These are phyloP conservation scores for mouse (Mus musculus) DNA, from an alignment of 2,113 vertebrate genomes.

Conservation along the genomic window DNA sequence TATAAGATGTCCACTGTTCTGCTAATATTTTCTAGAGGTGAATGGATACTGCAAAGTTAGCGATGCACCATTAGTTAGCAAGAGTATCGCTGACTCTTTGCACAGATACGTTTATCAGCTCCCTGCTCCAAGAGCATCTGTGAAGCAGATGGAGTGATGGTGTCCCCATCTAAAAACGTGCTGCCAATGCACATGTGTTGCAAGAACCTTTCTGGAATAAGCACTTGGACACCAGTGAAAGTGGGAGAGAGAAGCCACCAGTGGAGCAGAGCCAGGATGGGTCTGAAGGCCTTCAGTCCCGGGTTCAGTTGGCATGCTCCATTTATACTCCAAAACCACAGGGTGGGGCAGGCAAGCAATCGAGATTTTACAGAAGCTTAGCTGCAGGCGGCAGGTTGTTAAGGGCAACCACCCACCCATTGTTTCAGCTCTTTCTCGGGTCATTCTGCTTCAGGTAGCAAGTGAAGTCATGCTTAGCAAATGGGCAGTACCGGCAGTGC, in stretches of 20 bases:
- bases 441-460: neutral
- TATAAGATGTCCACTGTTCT: neutral
- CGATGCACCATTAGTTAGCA: neutral
- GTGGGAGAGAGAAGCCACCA: neutral
- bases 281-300: neutral
- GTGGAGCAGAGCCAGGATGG: neutral
- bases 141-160: neutral
- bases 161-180: neutral
- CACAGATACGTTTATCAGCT: neutral
- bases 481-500: neutral
- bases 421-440: neutral
- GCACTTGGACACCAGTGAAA: neutral
- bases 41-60: neutral
- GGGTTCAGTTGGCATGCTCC: neutral
- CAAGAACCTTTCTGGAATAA: neutral
- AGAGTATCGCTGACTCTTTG: neutral
- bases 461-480: neutral
- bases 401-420: neutral
- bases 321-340: neutral
- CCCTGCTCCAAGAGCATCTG: neutral
- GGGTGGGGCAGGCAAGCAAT: neutral
- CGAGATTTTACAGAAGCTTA: neutral
- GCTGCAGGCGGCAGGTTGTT: neutral
- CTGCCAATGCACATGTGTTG: neutral
- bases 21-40: neutral